phyloP scores from a whole-genome alignment of 1,140 invertebrate genomes.

The Saccostrea echinata region DNA sequence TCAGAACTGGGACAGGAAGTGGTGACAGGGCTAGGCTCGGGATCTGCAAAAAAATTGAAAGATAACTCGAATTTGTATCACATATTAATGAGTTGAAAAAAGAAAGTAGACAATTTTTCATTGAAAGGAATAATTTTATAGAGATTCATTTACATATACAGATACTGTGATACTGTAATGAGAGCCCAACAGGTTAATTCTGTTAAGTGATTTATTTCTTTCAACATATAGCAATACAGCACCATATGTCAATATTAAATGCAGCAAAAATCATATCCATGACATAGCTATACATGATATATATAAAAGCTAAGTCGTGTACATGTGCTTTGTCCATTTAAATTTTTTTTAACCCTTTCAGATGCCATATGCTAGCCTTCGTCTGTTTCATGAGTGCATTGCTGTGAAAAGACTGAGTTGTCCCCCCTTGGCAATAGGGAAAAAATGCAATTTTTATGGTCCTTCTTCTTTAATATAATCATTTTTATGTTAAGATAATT shows the following conservation, averaged over 20 bases:
- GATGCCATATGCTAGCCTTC: not conserved
- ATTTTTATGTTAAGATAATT: constrained; percentile 35
- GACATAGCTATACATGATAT: not conserved
- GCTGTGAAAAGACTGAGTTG: not conserved
- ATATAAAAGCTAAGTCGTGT: too few species aligned
- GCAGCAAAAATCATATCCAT: not conserved
- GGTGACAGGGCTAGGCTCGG: constrained; percentile 37
- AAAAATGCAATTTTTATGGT: constrained; percentile 28
- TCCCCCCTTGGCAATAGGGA: not conserved
- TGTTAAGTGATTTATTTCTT: not conserved
- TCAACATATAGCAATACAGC: not conserved
- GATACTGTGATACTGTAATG: not conserved
- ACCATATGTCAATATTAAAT: not conserved
- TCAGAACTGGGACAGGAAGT: constrained; percentile 42
- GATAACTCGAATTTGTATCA: not conserved
- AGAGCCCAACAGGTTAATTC: not conserved
- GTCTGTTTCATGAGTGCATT: not conserved
- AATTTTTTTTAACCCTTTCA: not conserved
- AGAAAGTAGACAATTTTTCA: constrained; percentile 1
- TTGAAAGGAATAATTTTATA: not conserved
- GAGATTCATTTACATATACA: not conserved
- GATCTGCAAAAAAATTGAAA: constrained; percentile 33
- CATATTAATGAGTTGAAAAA: not conserved
- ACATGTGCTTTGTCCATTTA: too few species aligned
- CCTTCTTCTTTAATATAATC: constrained; percentile 20